These are phyloP conservation scores for Dunckerocampus dactyliophorus DNA, from an alignment of 2,113 vertebrate genomes.

Conservation along the genomic window DNA sequence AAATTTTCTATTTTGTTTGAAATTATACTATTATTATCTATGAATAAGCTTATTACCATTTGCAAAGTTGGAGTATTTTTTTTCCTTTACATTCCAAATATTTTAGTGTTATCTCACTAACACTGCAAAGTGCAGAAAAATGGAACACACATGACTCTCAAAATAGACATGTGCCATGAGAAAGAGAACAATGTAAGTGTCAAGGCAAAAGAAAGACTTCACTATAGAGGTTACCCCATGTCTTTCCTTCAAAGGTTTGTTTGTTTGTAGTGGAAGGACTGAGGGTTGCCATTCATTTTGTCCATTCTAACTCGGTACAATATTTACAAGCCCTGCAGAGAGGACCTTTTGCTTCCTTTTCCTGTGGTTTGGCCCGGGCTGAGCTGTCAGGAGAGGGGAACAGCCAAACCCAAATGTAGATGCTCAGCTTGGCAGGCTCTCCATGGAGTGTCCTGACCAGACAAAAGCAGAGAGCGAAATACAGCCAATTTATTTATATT, in stretches of 20 bases:
- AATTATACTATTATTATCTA: too few species aligned
- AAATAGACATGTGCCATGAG: conserved; percentile 36
- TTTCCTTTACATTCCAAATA: too few species aligned
- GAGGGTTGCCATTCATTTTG: conserved; percentile 64
- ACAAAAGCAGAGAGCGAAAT: conserved; percentile 71
- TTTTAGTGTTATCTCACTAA: too few species aligned
- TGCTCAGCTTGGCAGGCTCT: conserved; percentile 68
- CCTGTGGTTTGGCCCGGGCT: conserved; percentile 72
- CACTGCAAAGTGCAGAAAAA: too few species aligned
- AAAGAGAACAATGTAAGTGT: conserved; percentile 26
- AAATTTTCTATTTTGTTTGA: too few species aligned
- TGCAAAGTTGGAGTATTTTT: too few species aligned
- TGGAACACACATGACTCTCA: neutral
- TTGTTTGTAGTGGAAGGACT: conserved; percentile 58
- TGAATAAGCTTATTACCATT: too few species aligned
- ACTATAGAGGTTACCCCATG: conserved; percentile 9
- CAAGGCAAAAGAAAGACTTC: conserved; percentile 36
- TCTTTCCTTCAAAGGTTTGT: conserved; percentile 54
- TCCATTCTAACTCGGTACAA: conserved; percentile 68
- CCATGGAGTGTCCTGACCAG: conserved; percentile 67
- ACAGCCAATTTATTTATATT: conserved; percentile 75
- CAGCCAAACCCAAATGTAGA: conserved; percentile 79
- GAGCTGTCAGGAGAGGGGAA: conserved; percentile 64
- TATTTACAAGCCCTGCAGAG: conserved; percentile 70
- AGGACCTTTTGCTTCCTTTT: conserved; percentile 74